Evolutionary conservation across 1,140 invertebrate genomes (phyloP), one percentile per base, ranked within the genome.

Genomic region (Laupala kohalensis): DNA sequence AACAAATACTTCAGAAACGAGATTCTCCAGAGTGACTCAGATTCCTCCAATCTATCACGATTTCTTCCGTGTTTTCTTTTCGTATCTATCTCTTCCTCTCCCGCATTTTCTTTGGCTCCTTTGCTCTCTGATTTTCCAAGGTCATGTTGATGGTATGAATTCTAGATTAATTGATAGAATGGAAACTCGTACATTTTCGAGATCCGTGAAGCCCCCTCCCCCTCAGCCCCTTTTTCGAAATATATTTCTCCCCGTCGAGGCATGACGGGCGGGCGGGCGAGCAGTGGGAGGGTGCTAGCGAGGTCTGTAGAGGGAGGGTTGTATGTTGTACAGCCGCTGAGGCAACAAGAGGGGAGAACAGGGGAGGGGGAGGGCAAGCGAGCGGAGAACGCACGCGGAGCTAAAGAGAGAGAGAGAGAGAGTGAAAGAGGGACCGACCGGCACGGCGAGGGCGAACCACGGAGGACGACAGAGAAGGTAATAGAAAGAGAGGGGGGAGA

Each of bases 401-500:
- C 9, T 23, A 23, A 6, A 66, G 64, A 26, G 25, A 25, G 64
- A 25, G 67, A 68, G 19, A 12, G n/a, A 24, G 25, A 28, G n/a
- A 68, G 15, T 15, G 28, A 4, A 6, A 68, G 26, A 19, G 67
- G 26, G 15, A n/a, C n/a, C n/a, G n/a, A n/a, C n/a, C n/a, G n/a
- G n/a, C n/a, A n/a, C n/a, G n/a, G n/a, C 5, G 25, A 28, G n/a
- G 26, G 15, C 15, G 28, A 4, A 6, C 23, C 6, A 19, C n/a
- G 26, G 15, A 28, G 24, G 15, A 4, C 13, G 67, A 28, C 23
- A 24, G 24, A 24, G 67, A 68, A 26, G 67, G 28, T 15, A 25
- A 68, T 25, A 68, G n/a, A 26, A 28, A 68, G 67, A 66, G 64
- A 64, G 69, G 63, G 69, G 63, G 37, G 53, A 25, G 27, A 26